Percentiles rank a stretch among this genome's conserved stretches.
Evolutionary conservation across 2,797 vertebrate species (phyloP).

Genomic region (Brachymystax lenok): DNA sequence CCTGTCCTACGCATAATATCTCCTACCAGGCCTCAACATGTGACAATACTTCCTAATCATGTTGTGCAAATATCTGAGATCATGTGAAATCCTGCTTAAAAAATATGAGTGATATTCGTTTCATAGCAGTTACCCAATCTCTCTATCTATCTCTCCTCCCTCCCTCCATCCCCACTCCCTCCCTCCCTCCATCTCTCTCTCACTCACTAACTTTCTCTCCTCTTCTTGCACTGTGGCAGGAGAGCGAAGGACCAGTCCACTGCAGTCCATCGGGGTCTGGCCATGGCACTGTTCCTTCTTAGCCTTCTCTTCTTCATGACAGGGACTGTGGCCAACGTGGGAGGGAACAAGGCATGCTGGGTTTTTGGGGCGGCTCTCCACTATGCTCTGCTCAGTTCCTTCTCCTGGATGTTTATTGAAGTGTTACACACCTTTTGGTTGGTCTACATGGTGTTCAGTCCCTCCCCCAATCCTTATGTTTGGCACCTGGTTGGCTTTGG

Average conservation of each 20-base stretch:
- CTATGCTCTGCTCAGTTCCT: slow-evolving; percentile 84
- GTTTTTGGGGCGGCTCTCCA: slow-evolving; percentile 80
- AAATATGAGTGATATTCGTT: not conserved
- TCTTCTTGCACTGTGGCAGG: slow-evolving; percentile 31
- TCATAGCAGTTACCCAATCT: not conserved
- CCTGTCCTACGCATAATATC: not conserved
- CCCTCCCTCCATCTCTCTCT: not conserved
- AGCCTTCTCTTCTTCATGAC: slow-evolving; percentile 85
- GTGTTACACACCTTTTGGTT: slow-evolving; percentile 90
- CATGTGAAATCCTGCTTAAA: not conserved
- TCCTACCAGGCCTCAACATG: not conserved
- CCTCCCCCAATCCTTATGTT: slow-evolving; percentile 67
- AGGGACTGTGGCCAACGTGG: slow-evolving; percentile 76
- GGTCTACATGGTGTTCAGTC: slow-evolving; percentile 81
- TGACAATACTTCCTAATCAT: not conserved
- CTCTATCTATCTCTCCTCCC: not conserved
- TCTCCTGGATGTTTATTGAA: slow-evolving; percentile 93
- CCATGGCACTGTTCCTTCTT: slow-evolving; percentile 81
- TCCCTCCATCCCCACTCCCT: not conserved
- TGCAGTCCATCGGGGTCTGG: slow-evolving; percentile 86
- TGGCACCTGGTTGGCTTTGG: slow-evolving; percentile 85
- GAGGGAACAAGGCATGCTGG: slow-evolving; percentile 61
- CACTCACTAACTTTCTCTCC: not conserved
- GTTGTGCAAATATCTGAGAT: not conserved
- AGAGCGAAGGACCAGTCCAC: slow-evolving; percentile 73